Evolutionary conservation across 2,113 vertebrate species (phyloP), one percentile per base, ranked within the genome.

Genomic region (Eolophus roseicapilla): DNA sequence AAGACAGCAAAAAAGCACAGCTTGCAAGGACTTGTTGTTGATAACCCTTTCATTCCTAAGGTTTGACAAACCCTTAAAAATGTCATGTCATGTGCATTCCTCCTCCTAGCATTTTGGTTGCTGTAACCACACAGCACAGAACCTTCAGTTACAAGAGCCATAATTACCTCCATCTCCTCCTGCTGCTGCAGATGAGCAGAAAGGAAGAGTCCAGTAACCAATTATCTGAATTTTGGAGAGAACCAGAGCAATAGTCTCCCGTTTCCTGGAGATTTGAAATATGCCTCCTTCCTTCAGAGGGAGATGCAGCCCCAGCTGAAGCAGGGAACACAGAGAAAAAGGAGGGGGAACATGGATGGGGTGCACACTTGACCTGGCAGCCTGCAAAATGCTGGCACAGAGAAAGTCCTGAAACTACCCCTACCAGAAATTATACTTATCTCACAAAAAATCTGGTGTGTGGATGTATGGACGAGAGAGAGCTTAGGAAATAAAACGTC

Each of bases 181-280:
- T 83, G 76, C 90, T 94, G 82, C 65, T 92, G 47, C 47, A 95
- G 90, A 95, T 86, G 70, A 94, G 70, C 77, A 46, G 70, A 80
- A 90, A 41, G 81, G 91, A 39, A 92, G 87, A 93, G 77, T 95
- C 94, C 83, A 94, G 91, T 82, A 89, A 74, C 63, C 69, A 96
- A 74, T 89, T 93, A 76, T 7, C 47, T 89, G 88, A 92, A 76
- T 89, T 96, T 93, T 92, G 65, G 88, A 95, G 37, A 87, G n/a
- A 91, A 82, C 31, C 89, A 94, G 79, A 69, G 53, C 78, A 59
- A 39, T 53, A 92, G 75, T 73, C 86, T 95, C 83, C 83, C 76
- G 88, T 91, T 97, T 96, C 88, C 91, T 80, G 86, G 84, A 92
- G 93, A 49, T 79, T 39, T 85, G 62, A 96, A 92, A 91, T 84